Evolutionary conservation across 2,888 invertebrate species (phyloP).

Genomic region (Chrysolina oricalcia): DNA sequence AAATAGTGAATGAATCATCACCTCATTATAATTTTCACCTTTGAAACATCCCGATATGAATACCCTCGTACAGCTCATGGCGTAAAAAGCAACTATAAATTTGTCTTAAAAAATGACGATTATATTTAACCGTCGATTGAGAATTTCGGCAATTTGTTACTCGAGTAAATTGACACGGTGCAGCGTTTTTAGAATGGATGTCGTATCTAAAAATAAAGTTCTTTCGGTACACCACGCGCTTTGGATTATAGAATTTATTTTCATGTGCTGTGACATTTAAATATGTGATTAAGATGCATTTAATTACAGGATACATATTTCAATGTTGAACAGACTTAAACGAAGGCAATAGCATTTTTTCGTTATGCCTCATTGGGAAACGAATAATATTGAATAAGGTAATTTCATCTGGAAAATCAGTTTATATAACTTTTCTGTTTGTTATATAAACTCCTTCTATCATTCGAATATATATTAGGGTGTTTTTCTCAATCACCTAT

Average conservation of each 20-base stretch:
- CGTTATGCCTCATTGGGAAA: no score
- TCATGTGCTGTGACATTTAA: conserved; percentile 31
- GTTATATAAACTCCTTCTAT: no score
- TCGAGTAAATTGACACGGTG: conserved; percentile 23
- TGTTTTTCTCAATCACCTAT: no score
- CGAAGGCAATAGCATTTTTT: neutral
- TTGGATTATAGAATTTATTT: conserved; percentile 37
- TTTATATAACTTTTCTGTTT: no score
- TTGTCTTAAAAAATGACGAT: conserved; percentile 12
- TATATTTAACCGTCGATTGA: conserved; percentile 39
- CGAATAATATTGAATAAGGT: no score
- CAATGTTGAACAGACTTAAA: neutral
- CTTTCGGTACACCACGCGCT: conserved; percentile 31
- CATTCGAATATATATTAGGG: no score
- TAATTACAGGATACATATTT: conserved; percentile 20
- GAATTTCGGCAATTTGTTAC: conserved; percentile 42
- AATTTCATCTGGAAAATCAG: no score
- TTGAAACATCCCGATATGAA: neutral
- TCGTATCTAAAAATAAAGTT: conserved; percentile 35
- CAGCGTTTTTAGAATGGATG: conserved; percentile 40
- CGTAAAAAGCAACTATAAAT: conserved; percentile 18
- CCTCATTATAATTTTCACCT: neutral
- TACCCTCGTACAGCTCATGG: neutral
- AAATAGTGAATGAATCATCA: neutral
- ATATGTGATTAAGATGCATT: conserved; percentile 12